Evolutionary conservation across 2,797 vertebrate species (phyloP).

Genomic region (Zenarchopterus dispar): DNA sequence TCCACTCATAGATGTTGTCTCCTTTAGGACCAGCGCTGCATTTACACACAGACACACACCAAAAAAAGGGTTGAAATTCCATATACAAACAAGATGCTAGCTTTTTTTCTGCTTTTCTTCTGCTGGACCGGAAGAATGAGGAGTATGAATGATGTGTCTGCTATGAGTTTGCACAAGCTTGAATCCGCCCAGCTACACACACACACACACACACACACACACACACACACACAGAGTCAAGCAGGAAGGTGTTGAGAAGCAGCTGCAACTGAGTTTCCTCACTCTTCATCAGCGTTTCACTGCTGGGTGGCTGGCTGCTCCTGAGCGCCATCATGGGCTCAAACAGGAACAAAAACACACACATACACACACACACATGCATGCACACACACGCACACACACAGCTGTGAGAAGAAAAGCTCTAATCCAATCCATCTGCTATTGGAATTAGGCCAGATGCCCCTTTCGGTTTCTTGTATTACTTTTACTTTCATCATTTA

Average conservation of each 20-base stretch:
- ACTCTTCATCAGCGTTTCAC: too few relatives aligned
- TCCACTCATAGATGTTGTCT: conserved; percentile 94
- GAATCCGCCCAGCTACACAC: too few relatives aligned
- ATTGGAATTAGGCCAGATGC: conserved; percentile 72
- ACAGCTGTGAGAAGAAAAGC: conserved; percentile 42
- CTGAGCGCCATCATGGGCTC: too few relatives aligned
- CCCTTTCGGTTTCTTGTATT: conserved; percentile 62
- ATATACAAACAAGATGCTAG: too few relatives aligned
- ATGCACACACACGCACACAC: conserved; percentile 25
- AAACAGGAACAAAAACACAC: neutral
- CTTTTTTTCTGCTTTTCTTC: too few relatives aligned
- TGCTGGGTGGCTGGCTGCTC: conserved; percentile 3
- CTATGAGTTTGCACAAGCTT: too few relatives aligned
- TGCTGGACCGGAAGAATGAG: too few relatives aligned
- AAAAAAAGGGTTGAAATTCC: conserved; percentile 15
- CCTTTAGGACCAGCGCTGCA: conserved; percentile 91
- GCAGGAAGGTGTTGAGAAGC: too few relatives aligned
- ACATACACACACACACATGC: conserved; percentile 7
- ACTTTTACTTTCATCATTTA: conserved; percentile 69
- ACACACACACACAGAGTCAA: too few relatives aligned
- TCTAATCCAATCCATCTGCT: conserved; percentile 70
- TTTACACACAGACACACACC: neutral
- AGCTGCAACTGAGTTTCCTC: too few relatives aligned
- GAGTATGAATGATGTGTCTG: too few relatives aligned
- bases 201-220: too few relatives aligned